These are phyloP conservation scores for Oxycera nigricornis DNA, from an alignment of 2,888 invertebrate genomes.

Conservation along the genomic window DNA sequence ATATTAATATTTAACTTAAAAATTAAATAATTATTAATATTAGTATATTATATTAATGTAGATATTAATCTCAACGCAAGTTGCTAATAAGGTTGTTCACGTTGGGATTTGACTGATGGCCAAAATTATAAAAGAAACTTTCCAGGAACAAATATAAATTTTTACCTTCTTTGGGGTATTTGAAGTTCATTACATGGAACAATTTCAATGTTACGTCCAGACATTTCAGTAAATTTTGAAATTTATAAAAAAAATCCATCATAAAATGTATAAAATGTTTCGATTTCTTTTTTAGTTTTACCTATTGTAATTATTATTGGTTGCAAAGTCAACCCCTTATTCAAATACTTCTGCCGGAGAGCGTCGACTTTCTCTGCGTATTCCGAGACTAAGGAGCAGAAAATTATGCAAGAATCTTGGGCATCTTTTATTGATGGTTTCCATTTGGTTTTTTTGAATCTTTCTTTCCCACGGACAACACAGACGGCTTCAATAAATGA, in stretches of 20 bases:
- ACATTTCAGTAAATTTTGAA: background rate
- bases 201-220: too few species aligned
- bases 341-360: too few species aligned
- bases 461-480: too few species aligned
- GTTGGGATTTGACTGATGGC: background rate
- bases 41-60: background rate
- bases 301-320: background rate
- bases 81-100: background rate
- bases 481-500: too few species aligned
- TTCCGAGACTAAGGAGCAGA: too few species aligned
- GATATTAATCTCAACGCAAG: background rate
- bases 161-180: background rate
- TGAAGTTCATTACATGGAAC: too few species aligned
- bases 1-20: too few species aligned
- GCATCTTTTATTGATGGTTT: background rate
- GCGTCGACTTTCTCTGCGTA: too few species aligned
- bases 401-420: too few species aligned
- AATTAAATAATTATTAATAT: too few species aligned
- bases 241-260: background rate
- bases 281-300: too few species aligned
- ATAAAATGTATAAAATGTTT: background rate
- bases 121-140: background rate
- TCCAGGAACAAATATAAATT: background rate
- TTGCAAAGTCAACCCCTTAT: background rate
- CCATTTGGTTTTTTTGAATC: too few species aligned